Evolutionary conservation across 2,888 invertebrate species (phyloP), one percentile per base, ranked within the genome.

Genomic region (Lasioglossum morio): DNA sequence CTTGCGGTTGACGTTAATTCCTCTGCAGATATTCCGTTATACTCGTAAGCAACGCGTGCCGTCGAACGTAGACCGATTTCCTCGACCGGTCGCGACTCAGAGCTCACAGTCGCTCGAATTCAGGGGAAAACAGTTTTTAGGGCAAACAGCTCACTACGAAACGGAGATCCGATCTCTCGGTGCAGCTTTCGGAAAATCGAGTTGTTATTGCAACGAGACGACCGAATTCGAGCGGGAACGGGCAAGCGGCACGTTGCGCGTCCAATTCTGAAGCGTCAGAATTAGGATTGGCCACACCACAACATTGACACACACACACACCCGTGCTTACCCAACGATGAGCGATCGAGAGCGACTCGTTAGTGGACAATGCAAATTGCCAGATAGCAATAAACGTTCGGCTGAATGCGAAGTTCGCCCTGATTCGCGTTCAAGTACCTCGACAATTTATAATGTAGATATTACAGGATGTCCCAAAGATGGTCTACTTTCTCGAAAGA

Each of bases 1-100:
- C 72, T 85, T 84, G 76, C 85, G 84, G 76, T 53, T 84, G 85
- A 85, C 86, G 77, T 77, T 81, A 79, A 86, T 86, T 79, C 85
- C 84, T 76, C 72, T 37, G 66, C 78, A 66, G 79, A 72, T 76
- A 85, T 84, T 77, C 79, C 37, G 77, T 72, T 57, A 23, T 8
- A 8, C 37, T 43, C 30, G 48, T 8, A 27, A 37, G 72, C 78
- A 76, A 79, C 75, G 37, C 84, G 37, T 30, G 75, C 43, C 19
- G n/a, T 3, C 30, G 34, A 66, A 10, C 19, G 14, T 16, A 16
- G 30, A 8, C 7, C 30, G 19, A 10, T 66, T 34, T 2, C 34
- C 66, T 14, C n/a, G n/a, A n/a, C n/a, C 30, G 30, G 30, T 30
- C 30, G 30, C 63, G 63, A 30, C 30, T 16, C 46, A 46, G 16